These are phyloP conservation scores for Nothura maculosa DNA, from an alignment of 2,797 vertebrate genomes.

Conservation along the genomic window DNA sequence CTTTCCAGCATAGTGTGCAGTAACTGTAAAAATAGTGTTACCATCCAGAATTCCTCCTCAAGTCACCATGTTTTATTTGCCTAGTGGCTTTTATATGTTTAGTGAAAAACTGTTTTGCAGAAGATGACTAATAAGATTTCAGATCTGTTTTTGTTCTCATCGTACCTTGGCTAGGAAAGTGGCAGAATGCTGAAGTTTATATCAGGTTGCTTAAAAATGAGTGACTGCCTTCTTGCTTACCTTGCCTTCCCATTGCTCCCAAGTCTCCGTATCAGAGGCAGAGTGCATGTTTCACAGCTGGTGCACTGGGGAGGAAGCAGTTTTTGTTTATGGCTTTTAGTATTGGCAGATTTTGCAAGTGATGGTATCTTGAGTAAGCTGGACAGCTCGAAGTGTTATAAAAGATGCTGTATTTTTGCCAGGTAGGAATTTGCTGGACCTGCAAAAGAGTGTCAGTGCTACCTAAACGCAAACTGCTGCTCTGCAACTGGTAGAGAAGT, in stretches of 20 bases:
- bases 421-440: background rate
- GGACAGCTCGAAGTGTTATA: background rate
- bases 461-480: slow-evolving; percentile 1
- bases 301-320: background rate
- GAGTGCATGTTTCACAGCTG: slow-evolving; percentile 4
- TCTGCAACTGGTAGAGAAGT: background rate
- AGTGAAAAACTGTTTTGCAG: slow-evolving; percentile 13
- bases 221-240: background rate
- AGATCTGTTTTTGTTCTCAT: slow-evolving; percentile 20
- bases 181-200: background rate
- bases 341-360: slow-evolving; percentile 19
- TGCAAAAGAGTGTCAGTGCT: background rate
- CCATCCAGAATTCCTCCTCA: background rate
- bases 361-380: background rate
- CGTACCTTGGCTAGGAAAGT: background rate
- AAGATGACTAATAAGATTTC: background rate
- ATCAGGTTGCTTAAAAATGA: slow-evolving; percentile 8
- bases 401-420: background rate
- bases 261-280: background rate
- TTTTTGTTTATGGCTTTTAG: background rate
- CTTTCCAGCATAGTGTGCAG: background rate
- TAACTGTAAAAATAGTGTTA: background rate
- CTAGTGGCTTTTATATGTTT: background rate
- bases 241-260: background rate
- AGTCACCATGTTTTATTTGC: background rate